Percentiles rank a stretch among this genome's conserved stretches.
Conservation (phyloP, 2,797 vertebrate species). For the Hephaestus fuliginosus region DNA sequence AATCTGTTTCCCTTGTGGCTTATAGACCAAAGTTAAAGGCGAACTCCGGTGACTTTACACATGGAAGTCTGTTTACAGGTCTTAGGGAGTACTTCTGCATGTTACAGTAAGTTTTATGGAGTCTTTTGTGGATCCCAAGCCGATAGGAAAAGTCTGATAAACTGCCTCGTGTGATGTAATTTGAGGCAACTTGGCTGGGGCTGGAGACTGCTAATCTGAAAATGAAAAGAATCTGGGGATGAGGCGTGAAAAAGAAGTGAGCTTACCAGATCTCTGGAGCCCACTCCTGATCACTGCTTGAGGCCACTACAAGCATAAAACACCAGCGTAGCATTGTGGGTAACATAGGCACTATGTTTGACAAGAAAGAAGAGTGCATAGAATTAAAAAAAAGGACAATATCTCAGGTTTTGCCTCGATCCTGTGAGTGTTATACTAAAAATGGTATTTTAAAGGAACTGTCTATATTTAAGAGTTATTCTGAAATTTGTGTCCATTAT, state of each 20-base stretch:
- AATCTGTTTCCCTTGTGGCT: constrained; percentile 6
- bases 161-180: background rate
- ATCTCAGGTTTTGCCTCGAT: background rate
- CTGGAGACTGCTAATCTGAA: background rate
- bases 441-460: background rate
- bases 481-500: background rate
- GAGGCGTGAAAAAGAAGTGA: background rate
- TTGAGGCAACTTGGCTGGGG: background rate
- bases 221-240: background rate
- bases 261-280: background rate
- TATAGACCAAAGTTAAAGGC: constrained; percentile 1
- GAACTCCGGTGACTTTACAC: background rate
- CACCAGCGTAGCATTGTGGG: background rate
- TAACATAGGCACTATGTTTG: background rate
- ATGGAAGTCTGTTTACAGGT: constrained; percentile 1
- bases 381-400: background rate
- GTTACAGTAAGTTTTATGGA: background rate
- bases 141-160: background rate
- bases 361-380: background rate
- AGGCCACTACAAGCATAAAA: background rate
- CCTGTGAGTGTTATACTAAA: background rate
- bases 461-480: background rate
- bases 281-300: background rate
- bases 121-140: background rate
- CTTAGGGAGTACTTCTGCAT: background rate